Evolutionary conservation across 2,797 vertebrate genomes (phyloP), one percentile per base, ranked within the genome.

Genomic region (Coregonus suidteri): DNA sequence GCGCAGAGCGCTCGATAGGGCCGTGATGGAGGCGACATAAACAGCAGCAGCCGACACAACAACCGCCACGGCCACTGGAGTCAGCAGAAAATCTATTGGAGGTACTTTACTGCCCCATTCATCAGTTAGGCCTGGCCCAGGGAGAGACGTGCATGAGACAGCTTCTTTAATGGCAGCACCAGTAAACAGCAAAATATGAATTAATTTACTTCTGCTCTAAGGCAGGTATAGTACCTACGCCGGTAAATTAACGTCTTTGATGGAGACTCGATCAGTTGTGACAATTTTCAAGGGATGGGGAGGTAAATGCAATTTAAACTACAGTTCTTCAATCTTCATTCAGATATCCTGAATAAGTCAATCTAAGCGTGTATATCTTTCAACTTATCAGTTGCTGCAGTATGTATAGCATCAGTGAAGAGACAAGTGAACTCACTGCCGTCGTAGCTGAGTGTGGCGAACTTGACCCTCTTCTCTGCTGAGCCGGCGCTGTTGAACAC

Each of bases 401-500:
- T 11, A 31, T 16, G 18, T 20, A 62, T 7, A 6, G 56, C 9
- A n/a, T 14, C 35, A 37, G 18, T 71, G 56, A 77, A 56, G 25
- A 66, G 15, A 7, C 54, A 35, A 75, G 56, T 20, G n/a, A 74
- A 95, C 98, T 97, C 92, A 99, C 98, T 98, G 90, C 98, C 98
- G 0, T 99, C 97, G 0, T 97, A 97, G 95, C 94, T 98, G 75
- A 98, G 95, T 0, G 98, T 99, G 31, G 97, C 95, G 59, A 99
- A 99, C 89, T 96, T 97, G 84, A 96, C 93, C 69, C 96, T 96
- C 89, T 98, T 98, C 94, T 99, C 98, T 0, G 97, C 96, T 1
- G 97, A 96, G 81, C 98, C 98, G 0, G 97, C 98, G 4, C 97
- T 99, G 94, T 98, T 99, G 93, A 96, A 97, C 78, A 97, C 97